A percentile compares a stretch with the other conserved stretches of the same genome.
phyloP scores from a whole-genome alignment of 2,113 vertebrate species.

The Psettodes erumei region DNA sequence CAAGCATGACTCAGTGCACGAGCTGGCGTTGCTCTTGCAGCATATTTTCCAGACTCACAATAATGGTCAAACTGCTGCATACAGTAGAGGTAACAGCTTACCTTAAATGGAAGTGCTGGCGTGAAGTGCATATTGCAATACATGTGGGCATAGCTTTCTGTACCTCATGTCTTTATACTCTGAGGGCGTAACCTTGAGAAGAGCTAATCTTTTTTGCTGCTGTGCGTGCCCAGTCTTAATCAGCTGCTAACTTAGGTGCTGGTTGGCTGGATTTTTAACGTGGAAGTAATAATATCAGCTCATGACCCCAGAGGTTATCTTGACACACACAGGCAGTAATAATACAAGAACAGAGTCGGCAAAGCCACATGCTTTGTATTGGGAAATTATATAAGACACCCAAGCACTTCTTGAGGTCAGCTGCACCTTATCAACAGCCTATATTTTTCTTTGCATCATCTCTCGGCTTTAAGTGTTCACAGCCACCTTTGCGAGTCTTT shows the following conservation, averaged over 20 bases:
- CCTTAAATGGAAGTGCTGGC: constrained; percentile 31
- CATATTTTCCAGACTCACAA: constrained; percentile 69
- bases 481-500: constrained; percentile 55
- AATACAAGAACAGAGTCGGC: constrained; percentile 3
- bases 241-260: neutral
- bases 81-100: too few species aligned
- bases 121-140: neutral
- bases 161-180: neutral
- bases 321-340: neutral
- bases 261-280: neutral
- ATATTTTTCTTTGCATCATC: constrained; percentile 35
- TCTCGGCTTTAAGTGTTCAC: constrained; percentile 49
- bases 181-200: neutral
- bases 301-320: neutral
- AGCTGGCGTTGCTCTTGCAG: constrained; percentile 64
- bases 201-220: neutral
- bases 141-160: constrained; percentile 2
- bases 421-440: constrained; percentile 34
- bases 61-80: constrained; percentile 50
- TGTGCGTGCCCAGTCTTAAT: neutral
- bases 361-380: constrained; percentile 2
- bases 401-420: constrained; percentile 52
- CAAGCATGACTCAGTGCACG: constrained; percentile 71
- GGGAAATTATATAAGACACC: constrained; percentile 53
- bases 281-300: neutral